These are phyloP conservation scores for Hyphantria cunea DNA, from an alignment of 1,140 invertebrate genomes.

Conservation along the genomic window DNA sequence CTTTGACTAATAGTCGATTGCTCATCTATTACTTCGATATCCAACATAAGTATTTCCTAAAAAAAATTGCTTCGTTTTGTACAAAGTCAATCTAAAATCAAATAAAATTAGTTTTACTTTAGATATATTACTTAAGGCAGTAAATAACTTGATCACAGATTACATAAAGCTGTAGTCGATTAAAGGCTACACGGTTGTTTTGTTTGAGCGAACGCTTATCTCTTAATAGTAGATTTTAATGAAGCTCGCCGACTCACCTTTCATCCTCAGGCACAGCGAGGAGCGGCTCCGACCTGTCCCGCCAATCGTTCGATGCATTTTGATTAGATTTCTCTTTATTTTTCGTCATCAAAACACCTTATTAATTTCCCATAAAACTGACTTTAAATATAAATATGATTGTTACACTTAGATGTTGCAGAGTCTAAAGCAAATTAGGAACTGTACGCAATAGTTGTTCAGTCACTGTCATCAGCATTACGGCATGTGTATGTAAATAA, in stretches of 20 bases:
- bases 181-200: constrained; percentile 56
- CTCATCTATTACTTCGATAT: no score
- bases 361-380: constrained; percentile 19
- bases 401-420: constrained; percentile 38
- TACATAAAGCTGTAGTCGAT: constrained; percentile 38
- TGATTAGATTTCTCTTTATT: constrained; percentile 73
- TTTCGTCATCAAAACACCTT: constrained; percentile 49
- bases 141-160: constrained; percentile 15
- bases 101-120: no score
- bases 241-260: constrained; percentile 68
- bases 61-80: no score
- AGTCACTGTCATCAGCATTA: constrained; percentile 27
- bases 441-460: constrained; percentile 43
- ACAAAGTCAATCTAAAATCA: no score
- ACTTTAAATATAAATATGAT: constrained; percentile 9
- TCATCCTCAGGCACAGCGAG: constrained; percentile 72
- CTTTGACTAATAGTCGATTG: no score
- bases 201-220: constrained; percentile 56
- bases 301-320: constrained; percentile 57
- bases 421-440: constrained; percentile 39
- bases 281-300: constrained; percentile 64
- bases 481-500: constrained; percentile 53
- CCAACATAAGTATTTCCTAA: no score
- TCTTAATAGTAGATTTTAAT: constrained; percentile 66
- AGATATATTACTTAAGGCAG: background rate